Evolutionary conservation across 2,797 vertebrate species (phyloP), one percentile per base, ranked within the genome.

Genomic region (Aulostomus chinensis): DNA sequence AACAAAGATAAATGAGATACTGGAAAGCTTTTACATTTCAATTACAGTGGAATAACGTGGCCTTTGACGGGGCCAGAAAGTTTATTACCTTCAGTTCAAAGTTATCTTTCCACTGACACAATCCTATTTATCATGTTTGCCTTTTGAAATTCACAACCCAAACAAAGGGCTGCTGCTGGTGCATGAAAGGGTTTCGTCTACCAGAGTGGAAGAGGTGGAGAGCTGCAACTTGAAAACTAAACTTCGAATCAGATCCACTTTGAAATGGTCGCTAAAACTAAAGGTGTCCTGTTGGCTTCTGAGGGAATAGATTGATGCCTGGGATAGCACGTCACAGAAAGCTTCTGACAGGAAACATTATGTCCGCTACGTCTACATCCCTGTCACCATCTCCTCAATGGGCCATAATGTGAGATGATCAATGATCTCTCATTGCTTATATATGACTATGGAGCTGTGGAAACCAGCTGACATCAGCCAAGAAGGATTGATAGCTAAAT

Each of bases 401-500:
- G 38, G 45, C 48, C 61, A 43, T 77, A 54, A 79, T 49, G 57
- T 60, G 61, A 63, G 51, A 66, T 78, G 78, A 85, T 78, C 14
- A 30, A 84, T 9, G 45, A 50, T 20, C 39, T 68, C 73, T 73
- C 70, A 74, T 74, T 81, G 70, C 53, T 68, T 58, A 77, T 70
- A 59, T 55, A 79, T 68, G 73, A 74, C 50, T 39, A 25, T 11
- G 36, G 46, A 65, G 69, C 65, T 15, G 20, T 43, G 30, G 24
- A 62, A 64, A 66, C 10, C 37, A 30, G 74, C 77, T 76, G 83
- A 84, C 85, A 68, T 76, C 65, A 39, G 71, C 78, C 61, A 55
- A 70, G 51, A 14, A 40, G 53, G 68, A 82, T 59, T 84, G 81
- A 89, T 86, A 55, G 59, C 60, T 71, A 75, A 76, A 83, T 82